Evolutionary conservation across 2,888 invertebrate genomes (phyloP).

Genomic region (Sarcophaga carnaria): DNA sequence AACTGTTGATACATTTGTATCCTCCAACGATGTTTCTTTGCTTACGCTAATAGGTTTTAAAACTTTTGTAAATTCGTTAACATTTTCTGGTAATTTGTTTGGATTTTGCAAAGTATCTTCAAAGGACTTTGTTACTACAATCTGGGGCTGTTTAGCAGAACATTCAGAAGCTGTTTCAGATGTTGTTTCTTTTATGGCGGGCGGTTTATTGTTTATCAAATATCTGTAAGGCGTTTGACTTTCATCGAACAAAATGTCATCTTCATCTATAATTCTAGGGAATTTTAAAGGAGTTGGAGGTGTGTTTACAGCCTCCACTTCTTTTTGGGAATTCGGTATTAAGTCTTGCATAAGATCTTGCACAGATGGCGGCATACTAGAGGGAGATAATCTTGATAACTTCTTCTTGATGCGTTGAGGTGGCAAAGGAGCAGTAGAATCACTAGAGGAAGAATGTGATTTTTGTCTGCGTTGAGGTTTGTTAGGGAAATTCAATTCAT

Average conservation of each 20-base stretch:
- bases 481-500: conserved; percentile 75
- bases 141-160: conserved; percentile 11
- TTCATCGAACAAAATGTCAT: conserved; percentile 67
- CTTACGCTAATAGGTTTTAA: conserved; percentile 48
- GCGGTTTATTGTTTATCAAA: conserved; percentile 37
- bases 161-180: not conserved
- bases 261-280: conserved; percentile 73
- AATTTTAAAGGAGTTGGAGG: conserved; percentile 69
- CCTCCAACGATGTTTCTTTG: conserved; percentile 10
- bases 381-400: conserved; percentile 76
- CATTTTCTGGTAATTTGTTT: conserved; percentile 53
- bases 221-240: conserved; percentile 55
- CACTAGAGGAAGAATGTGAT: conserved; percentile 79
- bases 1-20: not conserved
- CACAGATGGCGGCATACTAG: conserved; percentile 79
- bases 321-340: not conserved
- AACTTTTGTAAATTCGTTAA: conserved; percentile 62
- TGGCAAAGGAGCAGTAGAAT: conserved; percentile 74
- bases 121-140: conserved; percentile 30
- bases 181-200: conserved; percentile 1
- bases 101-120: conserved; percentile 54
- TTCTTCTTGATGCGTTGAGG: conserved; percentile 76
- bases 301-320: not conserved
- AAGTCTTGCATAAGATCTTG: conserved; percentile 76
- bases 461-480: conserved; percentile 77